Evolutionary conservation across 2,113 vertebrate species (phyloP), one percentile per base, ranked within the genome.

Genomic region (Serinus canaria): DNA sequence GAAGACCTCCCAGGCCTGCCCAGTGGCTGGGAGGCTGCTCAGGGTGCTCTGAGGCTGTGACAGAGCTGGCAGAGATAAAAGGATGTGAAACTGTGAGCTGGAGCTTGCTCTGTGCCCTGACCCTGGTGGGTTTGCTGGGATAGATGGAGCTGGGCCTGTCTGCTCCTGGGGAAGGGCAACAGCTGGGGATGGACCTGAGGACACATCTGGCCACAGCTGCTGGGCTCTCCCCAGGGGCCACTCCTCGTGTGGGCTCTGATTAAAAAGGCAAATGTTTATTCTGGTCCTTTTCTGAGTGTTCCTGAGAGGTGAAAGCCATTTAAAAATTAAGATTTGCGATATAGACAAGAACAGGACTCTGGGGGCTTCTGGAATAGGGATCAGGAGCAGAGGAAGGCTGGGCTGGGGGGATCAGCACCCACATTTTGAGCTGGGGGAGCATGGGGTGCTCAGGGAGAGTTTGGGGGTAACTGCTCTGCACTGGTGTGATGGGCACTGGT

Each of bases 271-370:
- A 62, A 56, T 19, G 16, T 37, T 86, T 69, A 5, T 92, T 69
- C 59, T 11, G 35, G 49, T 7, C 3, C 3, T 83, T 90, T 73
- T 17, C 37, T 3, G 3, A 50, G 25, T 10, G 35, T 46, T 83
- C 59, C 44, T 41, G 39, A 19, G n/a, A 28, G 11, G 7, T 14
- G 16, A 43, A 15, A 44, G 31, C 1, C 25, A 21, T 39, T 56
- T 64, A 10, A 63, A 52, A 43, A 43, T 6, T 11, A 9, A 24
- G 11, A 16, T 5, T 55, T 9, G 30, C 44, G 24, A 27, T 5
- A 8, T 0, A 8, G 20, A 17, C 7, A 21, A 53, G 63, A 55
- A 27, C 0, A 0, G 12, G 44, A 21, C 33, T 2, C 1, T 47
- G 49, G 27, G 3, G 6, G 6, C 7, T 64, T 6, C 56, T 30